Evolutionary conservation across 2,113 vertebrate genomes (phyloP), one percentile per base, ranked within the genome.

Genomic region (Bujurquina vittata): DNA sequence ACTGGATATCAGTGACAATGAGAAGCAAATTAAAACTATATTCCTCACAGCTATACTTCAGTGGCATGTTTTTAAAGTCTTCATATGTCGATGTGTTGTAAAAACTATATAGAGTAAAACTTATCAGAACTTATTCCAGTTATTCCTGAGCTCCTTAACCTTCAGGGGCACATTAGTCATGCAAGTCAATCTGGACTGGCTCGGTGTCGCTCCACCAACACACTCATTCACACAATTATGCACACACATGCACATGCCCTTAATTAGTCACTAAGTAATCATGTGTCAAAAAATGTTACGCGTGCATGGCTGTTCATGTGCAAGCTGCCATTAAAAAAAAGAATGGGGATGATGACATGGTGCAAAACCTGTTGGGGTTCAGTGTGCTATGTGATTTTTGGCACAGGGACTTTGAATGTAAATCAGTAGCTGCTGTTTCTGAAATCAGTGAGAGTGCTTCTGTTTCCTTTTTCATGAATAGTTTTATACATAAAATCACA

Each of bases 191-290:
- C 12, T 72, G 17, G 29, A 29, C 22, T 3, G 0, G 2, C 43
- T 52, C 23, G 10, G 7, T 69, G 43, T 29, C 65, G 29, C 46
- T 69, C 65, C 3, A 57, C 75, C 20, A 15, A 15, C 58, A 10
- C 52, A 77, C 76, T 33, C 33, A 59, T 20, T 23, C 14, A 54
- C 7, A 75, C 7, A 26, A 74, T 46, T 18, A 55, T n/a, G 56
- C 57, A 43, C 35, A 69, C 58, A 74, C 67, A 83, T 73, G 26
- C 17, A 8, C 43, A 72, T 31, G 58, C 55, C 78, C 20, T 20
- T 78, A 69, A 88, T 76, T 37, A 63, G 67, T 54, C 46, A 72
- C 67, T 14, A 72, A 54, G 6, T 52, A 72, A 72, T 52, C 52
- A 10, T n/a, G 67, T 31, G 46, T 49, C 46, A 49, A 49, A 49